Base-by-base conservation (phyloP, 2,797 vertebrate genomes). In the Gallinago solitaria region DNA sequence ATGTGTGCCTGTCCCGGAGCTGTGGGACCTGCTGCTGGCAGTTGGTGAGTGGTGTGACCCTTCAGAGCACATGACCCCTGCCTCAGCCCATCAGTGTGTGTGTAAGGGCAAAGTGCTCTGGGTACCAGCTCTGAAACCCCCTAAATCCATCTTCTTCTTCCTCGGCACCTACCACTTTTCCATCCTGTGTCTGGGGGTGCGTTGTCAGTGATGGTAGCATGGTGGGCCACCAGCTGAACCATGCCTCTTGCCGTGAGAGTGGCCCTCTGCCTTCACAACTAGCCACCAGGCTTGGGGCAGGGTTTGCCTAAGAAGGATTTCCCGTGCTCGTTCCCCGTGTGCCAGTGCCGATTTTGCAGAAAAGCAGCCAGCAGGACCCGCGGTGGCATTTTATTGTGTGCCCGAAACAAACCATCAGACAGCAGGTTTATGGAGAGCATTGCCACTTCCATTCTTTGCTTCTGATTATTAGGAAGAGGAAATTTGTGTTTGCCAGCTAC, bases 21-120 rank as follows among this genome's bases (percentile, higher is more conserved):
- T 17, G 0, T 27, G 13, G 60, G 74, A n/a, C 2, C 27, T 33
- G 88, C 78, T 87, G 51, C 30, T 20, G 56, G 60, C 24, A 65
- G 35, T 60, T 63, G 56, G 32, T 37, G 82, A 57, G 47, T 8
- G 1, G 28, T 3, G 25, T 48, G 67, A 28, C n/a, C 30, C 32
- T 71, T 41, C 0, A 0, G 65, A 69, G 43, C 0, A 0, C 2
- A 0, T 8, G 61, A 43, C 68, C 4, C 1, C 73, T 67, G 23
- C 68, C 73, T 27, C 67, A 50, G 61, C 20, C 50, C 27, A 6
- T 10, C 0, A 0, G 18, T 9, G 20, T n/a, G 61, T 5, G 2
- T 12, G 18, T 11, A 33, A 50, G 74, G 69, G 18, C 57, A 21
- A 1, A 1, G 50, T 9, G 14, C 12, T 12, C 19, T 71, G 11